Percentiles rank a stretch among this genome's conserved stretches.
These are phyloP conservation scores for Poecilobothrus nobilitatus DNA, from an alignment of 2,888 invertebrate genomes.

Conservation along the genomic window DNA sequence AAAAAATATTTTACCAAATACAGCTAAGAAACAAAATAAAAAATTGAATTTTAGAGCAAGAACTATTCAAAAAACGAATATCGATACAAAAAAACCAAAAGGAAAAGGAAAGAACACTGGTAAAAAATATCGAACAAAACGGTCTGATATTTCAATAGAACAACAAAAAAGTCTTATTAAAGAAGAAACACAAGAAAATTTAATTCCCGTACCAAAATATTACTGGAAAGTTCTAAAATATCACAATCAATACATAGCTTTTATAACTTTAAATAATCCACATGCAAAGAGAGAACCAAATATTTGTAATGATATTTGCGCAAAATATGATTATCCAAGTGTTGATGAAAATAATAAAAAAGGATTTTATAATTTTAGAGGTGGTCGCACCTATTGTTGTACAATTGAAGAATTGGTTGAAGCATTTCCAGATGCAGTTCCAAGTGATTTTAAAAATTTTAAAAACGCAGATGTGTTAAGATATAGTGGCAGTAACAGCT, in stretches of 20 bases:
- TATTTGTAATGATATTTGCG: conserved; percentile 41
- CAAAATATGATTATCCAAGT: conserved; percentile 30
- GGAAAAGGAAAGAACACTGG: too few species aligned
- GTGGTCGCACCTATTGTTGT: not conserved
- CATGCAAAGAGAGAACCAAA: conserved; percentile 25
- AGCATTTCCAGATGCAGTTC: not conserved
- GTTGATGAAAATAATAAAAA: not conserved
- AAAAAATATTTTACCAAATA: too few species aligned
- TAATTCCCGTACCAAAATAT: conserved; percentile 42
- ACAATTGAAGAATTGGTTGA: not conserved
- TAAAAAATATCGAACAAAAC: too few species aligned
- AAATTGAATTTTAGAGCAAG: too few species aligned
- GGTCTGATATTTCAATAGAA: too few species aligned
- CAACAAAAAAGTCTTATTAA: too few species aligned
- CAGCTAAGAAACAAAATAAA: too few species aligned
- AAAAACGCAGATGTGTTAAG: too few species aligned
- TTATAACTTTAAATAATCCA: conserved; percentile 46
- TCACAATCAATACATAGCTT: conserved; percentile 41
- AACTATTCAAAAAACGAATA: too few species aligned
- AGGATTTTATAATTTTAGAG: not conserved
- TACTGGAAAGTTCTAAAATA: conserved; percentile 45
- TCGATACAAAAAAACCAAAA: too few species aligned
- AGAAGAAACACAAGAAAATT: conserved; percentile 26
- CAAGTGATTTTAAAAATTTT: not conserved
- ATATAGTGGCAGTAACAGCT: too few species aligned